phyloP scores from a whole-genome alignment of 2,797 vertebrate species.

The Tolypeutes matacus region DNA sequence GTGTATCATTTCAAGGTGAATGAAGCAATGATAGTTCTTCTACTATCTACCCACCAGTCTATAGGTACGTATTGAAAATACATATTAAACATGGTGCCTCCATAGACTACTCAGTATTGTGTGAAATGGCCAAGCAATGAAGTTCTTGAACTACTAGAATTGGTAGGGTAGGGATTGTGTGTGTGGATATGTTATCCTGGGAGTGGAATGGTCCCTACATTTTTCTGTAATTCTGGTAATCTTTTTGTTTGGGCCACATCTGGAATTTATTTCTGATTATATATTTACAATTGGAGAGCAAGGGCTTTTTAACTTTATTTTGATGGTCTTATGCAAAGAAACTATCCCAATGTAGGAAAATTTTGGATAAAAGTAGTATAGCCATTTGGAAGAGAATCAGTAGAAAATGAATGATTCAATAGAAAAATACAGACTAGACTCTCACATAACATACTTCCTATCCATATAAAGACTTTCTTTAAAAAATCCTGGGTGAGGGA shows the following conservation, averaged over 20 bases:
- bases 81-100: not conserved
- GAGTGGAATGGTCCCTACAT: not conserved
- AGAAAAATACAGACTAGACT: not conserved
- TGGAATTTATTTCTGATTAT: not conserved
- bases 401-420: not conserved
- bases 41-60: not conserved
- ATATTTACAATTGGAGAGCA: not conserved
- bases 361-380: not conserved
- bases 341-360: not conserved
- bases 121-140: not conserved
- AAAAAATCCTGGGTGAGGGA: not conserved
- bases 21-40: not conserved
- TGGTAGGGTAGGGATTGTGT: not conserved
- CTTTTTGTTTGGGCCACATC: not conserved
- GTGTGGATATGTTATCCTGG: not conserved
- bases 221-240: not conserved
- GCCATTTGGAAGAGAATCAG: not conserved
- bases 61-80: not conserved
- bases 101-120: not conserved
- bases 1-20: conserved; percentile 42
- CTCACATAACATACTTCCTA: not conserved
- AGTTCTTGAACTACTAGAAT: not conserved
- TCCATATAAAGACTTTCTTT: not conserved
- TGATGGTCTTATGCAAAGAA: conserved; percentile 3
- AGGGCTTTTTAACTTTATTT: not conserved